These are phyloP conservation scores for Venturia canescens DNA, from an alignment of 1,140 invertebrate species.

Conservation along the genomic window DNA sequence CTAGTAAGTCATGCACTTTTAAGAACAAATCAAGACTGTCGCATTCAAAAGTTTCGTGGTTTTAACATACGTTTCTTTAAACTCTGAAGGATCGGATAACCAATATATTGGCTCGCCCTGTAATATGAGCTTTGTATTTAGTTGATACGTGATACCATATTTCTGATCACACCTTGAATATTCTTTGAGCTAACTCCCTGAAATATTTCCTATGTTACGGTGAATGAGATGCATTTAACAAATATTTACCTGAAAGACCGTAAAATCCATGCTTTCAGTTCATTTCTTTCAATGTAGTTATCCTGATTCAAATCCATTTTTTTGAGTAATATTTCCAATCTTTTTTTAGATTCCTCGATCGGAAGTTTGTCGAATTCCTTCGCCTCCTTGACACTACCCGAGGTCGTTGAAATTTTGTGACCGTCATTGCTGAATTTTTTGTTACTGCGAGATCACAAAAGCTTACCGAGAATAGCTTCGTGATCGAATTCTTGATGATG, in stretches of 20 bases:
- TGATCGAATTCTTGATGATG: slow-evolving; percentile 95
- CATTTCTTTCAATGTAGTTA: slow-evolving; percentile 85
- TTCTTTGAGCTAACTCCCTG: too few species aligned
- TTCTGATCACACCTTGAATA: too few species aligned
- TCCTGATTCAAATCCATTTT: slow-evolving; percentile 94
- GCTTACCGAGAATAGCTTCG: slow-evolving; percentile 91
- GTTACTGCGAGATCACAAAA: background rate
- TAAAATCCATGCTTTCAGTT: slow-evolving; percentile 95
- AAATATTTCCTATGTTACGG: too few species aligned
- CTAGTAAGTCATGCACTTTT: too few species aligned
- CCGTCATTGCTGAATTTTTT: slow-evolving; percentile 11
- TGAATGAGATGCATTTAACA: too few species aligned
- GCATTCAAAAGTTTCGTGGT: too few species aligned
- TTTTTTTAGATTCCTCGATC: slow-evolving; percentile 90
- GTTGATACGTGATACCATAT: too few species aligned
- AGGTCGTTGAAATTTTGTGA: slow-evolving; percentile 21
- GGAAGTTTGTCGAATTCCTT: slow-evolving; percentile 94
- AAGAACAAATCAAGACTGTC: too few species aligned
- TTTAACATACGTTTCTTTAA: too few species aligned
- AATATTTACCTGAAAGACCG: slow-evolving; percentile 88
- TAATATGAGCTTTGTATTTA: too few species aligned
- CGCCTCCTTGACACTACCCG: slow-evolving; percentile 93
- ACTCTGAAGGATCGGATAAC: too few species aligned
- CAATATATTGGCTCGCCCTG: too few species aligned
- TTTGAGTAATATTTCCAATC: slow-evolving; percentile 86